Evolutionary conservation across 37 sponge, comb jelly and placozoan genomes (phyloP).

Genomic region (Ephydatia muelleri): DNA sequence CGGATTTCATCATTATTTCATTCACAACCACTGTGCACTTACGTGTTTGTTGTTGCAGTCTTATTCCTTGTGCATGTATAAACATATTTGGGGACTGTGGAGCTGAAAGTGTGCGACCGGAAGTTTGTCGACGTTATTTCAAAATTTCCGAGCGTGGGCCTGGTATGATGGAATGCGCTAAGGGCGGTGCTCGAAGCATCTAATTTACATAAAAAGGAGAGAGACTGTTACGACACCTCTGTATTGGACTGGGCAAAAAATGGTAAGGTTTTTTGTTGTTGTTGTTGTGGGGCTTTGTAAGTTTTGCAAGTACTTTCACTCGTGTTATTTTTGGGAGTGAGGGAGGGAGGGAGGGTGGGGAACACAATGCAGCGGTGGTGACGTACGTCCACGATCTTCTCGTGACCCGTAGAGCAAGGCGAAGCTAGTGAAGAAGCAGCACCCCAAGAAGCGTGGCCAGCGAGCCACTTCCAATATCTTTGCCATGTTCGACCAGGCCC

Average conservation of each 20-base stretch:
- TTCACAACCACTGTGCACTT: too few species aligned
- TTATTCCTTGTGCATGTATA: too few species aligned
- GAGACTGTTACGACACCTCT: neutral
- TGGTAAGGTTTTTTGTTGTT: neutral
- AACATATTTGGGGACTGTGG: too few species aligned
- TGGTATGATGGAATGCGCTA: neutral
- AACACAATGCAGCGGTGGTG: too few species aligned
- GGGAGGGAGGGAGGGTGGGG: neutral
- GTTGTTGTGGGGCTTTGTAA: too few species aligned
- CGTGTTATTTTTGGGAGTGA: neutral
- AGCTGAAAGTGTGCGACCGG: too few species aligned
- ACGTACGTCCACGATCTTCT: too few species aligned
- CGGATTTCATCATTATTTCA: too few species aligned
- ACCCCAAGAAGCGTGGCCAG: conserved; percentile 95
- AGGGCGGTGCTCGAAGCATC: neutral
- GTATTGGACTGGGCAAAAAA: neutral
- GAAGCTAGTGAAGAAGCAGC: conserved; percentile 83
- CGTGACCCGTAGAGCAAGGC: conserved; percentile 69
- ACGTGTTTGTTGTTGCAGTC: too few species aligned
- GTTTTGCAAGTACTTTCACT: too few species aligned
- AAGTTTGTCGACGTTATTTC: neutral
- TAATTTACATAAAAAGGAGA: neutral
- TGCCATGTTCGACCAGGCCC: conserved; percentile 99
- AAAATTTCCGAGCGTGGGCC: neutral
- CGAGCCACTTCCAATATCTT: conserved; percentile 99